Conservation (phyloP, 1,140 invertebrate species). For the Zaprionus kolodkinae region DNA sequence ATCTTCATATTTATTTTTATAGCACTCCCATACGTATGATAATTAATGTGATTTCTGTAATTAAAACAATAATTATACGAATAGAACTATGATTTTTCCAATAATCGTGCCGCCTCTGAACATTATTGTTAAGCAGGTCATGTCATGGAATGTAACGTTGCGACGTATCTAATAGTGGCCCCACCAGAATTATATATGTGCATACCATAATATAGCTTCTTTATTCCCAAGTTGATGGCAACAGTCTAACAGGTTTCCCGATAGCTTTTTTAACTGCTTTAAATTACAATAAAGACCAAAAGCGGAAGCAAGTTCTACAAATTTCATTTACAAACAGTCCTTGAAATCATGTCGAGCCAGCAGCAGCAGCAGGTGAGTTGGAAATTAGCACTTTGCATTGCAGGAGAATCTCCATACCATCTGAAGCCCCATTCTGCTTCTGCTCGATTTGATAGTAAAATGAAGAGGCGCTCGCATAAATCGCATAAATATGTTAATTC, state of each 20-base stretch:
- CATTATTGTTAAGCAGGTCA: slow-evolving; percentile 34
- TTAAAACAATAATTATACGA: too few relatives aligned
- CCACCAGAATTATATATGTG: slow-evolving; percentile 14
- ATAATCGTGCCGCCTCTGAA: slow-evolving; percentile 6
- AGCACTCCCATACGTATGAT: too few relatives aligned
- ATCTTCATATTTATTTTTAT: too few relatives aligned
- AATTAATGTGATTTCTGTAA: too few relatives aligned
- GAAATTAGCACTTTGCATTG: slow-evolving; percentile 73
- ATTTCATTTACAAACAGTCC: slow-evolving; percentile 81
- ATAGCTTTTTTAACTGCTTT: slow-evolving; percentile 21
- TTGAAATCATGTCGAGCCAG: slow-evolving; percentile 43
- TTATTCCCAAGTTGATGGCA: slow-evolving; percentile 39
- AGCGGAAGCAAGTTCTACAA: slow-evolving; percentile 72
- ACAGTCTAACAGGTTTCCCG: slow-evolving; percentile 52
- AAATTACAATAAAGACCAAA: slow-evolving; percentile 64
- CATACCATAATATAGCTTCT: neutral
- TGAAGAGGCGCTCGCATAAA: slow-evolving; percentile 77
- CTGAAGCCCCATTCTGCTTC: slow-evolving; percentile 25
- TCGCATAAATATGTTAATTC: slow-evolving; percentile 80
- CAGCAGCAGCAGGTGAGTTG: slow-evolving; percentile 52
- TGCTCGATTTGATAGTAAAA: slow-evolving; percentile 55
- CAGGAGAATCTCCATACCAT: slow-evolving; percentile 30
- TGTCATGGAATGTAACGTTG: slow-evolving; percentile 52
- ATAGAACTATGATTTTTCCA: too few relatives aligned
- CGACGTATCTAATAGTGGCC: slow-evolving; percentile 59